Conservation (phyloP, 2,797 vertebrate species). For the Acipenser transmontanus region DNA sequence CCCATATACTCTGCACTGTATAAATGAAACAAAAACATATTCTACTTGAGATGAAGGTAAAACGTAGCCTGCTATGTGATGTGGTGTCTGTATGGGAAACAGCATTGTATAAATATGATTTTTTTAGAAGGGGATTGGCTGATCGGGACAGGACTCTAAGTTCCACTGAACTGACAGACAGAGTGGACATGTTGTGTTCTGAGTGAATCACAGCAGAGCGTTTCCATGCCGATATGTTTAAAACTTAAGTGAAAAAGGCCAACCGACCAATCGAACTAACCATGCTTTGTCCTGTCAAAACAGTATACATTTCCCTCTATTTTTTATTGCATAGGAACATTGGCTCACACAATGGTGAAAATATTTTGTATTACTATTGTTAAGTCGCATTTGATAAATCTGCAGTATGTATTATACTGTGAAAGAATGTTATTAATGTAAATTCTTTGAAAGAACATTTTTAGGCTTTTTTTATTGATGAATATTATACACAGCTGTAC, state of each 20-base stretch:
- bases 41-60: slow-evolving; percentile 74
- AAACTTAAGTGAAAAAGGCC: slow-evolving; percentile 39
- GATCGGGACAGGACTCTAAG: slow-evolving; percentile 37
- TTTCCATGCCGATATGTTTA: slow-evolving; percentile 51
- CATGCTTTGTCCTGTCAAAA: neutral
- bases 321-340: slow-evolving; percentile 11
- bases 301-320: neutral
- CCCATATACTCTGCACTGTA: slow-evolving; percentile 83
- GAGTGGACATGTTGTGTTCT: slow-evolving; percentile 63
- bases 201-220: slow-evolving; percentile 34
- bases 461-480: slow-evolving; percentile 47
- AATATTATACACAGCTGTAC: slow-evolving; percentile 49
- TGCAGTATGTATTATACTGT: slow-evolving; percentile 59
- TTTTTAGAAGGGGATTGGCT: slow-evolving; percentile 41
- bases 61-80: slow-evolving; percentile 46
- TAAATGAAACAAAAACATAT: slow-evolving; percentile 60
- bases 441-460: slow-evolving; percentile 41
- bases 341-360: slow-evolving; percentile 45
- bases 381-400: slow-evolving; percentile 49
- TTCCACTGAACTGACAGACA: slow-evolving; percentile 70
- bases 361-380: slow-evolving; percentile 58
- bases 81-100: slow-evolving; percentile 42
- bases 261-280: slow-evolving; percentile 4
- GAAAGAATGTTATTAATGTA: slow-evolving; percentile 32
- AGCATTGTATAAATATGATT: slow-evolving; percentile 53